Conservation (phyloP, 1,140 invertebrate species). For the Alviniconcha marisindica region DNA sequence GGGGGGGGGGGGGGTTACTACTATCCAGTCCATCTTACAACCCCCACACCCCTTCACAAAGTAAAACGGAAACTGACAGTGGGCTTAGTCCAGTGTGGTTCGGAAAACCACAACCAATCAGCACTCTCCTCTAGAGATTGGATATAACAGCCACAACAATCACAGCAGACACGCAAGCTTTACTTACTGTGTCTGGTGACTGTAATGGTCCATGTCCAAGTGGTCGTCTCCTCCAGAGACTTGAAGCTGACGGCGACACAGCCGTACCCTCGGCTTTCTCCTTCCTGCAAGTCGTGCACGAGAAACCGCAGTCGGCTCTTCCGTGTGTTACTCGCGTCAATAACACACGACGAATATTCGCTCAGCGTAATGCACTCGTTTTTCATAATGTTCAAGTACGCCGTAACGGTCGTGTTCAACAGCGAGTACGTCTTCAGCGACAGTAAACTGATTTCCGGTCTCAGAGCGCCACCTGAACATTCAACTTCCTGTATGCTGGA, state of each 20-base stretch:
- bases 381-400: not conserved
- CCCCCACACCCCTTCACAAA: not conserved
- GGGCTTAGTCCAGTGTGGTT: too few relatives aligned
- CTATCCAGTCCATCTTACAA: too few relatives aligned
- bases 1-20: too few relatives aligned
- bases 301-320: not conserved
- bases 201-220: not conserved
- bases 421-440: conserved; percentile 9
- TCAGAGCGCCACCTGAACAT: conserved; percentile 18
- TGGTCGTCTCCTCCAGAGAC: not conserved
- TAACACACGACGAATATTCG: conserved; percentile 17
- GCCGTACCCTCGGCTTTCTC: conserved; percentile 11
- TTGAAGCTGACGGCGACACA: not conserved
- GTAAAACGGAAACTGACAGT: not conserved
- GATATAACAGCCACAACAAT: too few relatives aligned
- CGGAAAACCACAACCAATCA: too few relatives aligned
- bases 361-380: conserved; percentile 12
- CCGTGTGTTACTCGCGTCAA: not conserved
- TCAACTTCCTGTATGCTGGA: conserved; percentile 35
- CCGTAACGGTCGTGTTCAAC: not conserved
- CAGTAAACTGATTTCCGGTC: not conserved
- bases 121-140: too few relatives aligned
- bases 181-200: conserved; percentile 24
- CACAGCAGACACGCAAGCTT: not conserved
- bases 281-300: conserved; percentile 13